Conservation (phyloP, 2,113 vertebrate genomes). For the Pterocles orientalis region DNA sequence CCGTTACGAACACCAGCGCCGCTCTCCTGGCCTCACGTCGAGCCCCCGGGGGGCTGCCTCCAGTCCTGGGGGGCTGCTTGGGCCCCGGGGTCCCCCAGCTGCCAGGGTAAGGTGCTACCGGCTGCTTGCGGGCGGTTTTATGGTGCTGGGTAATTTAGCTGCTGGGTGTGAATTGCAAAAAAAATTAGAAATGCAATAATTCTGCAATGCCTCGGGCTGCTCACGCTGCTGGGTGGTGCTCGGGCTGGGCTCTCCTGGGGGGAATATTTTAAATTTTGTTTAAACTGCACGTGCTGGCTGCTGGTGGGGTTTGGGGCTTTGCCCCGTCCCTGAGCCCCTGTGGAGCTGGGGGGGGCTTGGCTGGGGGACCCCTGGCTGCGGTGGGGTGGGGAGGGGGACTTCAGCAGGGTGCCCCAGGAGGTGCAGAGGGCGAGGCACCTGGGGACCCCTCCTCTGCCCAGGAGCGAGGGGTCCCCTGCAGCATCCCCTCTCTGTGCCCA, state of each 20-base stretch:
- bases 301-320: background rate
- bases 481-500: no score
- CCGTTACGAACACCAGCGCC: conserved; percentile 1
- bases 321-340: background rate
- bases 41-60: background rate
- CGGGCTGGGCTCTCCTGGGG: background rate
- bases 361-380: background rate
- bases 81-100: background rate
- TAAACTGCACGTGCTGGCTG: rapidly evolving
- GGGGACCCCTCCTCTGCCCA: background rate
- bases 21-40: background rate
- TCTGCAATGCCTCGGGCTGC: rapidly evolving
- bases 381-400: background rate
- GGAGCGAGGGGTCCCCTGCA: background rate
- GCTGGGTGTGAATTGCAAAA: background rate
- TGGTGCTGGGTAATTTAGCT: background rate
- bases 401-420: background rate
- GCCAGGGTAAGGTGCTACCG: conserved; percentile 17
- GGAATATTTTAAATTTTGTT: no score
- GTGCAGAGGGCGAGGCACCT: background rate
- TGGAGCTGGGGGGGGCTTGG: background rate
- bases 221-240: rapidly evolving
- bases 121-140: background rate
- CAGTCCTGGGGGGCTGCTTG: background rate
- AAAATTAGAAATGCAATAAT: rapidly evolving